Evolutionary conservation across 1,140 invertebrate genomes (phyloP).

Genomic region (Mamestra configurata): DNA sequence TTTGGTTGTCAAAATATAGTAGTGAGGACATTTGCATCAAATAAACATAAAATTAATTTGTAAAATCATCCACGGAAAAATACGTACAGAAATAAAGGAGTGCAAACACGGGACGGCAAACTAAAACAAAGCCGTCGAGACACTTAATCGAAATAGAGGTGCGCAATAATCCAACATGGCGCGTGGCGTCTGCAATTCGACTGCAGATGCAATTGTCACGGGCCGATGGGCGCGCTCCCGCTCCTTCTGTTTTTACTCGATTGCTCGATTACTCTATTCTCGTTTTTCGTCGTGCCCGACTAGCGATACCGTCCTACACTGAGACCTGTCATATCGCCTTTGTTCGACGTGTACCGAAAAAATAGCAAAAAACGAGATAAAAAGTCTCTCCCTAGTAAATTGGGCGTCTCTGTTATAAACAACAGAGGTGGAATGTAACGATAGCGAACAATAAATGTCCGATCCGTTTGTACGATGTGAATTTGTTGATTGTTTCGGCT

Average conservation of each 20-base stretch:
- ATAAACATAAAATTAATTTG: slow-evolving; percentile 22
- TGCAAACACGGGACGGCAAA: slow-evolving; percentile 30
- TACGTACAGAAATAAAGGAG: slow-evolving; percentile 16
- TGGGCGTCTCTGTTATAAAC: slow-evolving; percentile 87
- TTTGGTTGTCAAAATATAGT: neutral
- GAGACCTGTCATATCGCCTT: slow-evolving; percentile 86
- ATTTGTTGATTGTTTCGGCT: slow-evolving; percentile 84
- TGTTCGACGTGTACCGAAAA: slow-evolving; percentile 78
- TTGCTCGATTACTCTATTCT: slow-evolving; percentile 79
- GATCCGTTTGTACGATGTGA: slow-evolving; percentile 80
- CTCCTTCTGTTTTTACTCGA: slow-evolving; percentile 83
- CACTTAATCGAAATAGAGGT: slow-evolving; percentile 78
- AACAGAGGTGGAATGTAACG: slow-evolving; percentile 85
- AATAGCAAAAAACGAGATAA: slow-evolving; percentile 78
- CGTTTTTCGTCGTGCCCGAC: slow-evolving; percentile 77
- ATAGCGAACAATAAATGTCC: slow-evolving; percentile 86
- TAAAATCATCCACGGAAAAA: slow-evolving; percentile 13
- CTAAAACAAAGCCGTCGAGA: slow-evolving; percentile 55
- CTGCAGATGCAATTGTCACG: slow-evolving; percentile 85
- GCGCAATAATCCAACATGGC: slow-evolving; percentile 83
- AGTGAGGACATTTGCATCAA: neutral
- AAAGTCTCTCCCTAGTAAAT: slow-evolving; percentile 85
- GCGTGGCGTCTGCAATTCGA: slow-evolving; percentile 77
- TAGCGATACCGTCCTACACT: slow-evolving; percentile 79
- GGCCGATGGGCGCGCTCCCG: slow-evolving; percentile 71